phyloP scores from a whole-genome alignment of 1,140 invertebrate genomes.

The Bombus polaris region DNA sequence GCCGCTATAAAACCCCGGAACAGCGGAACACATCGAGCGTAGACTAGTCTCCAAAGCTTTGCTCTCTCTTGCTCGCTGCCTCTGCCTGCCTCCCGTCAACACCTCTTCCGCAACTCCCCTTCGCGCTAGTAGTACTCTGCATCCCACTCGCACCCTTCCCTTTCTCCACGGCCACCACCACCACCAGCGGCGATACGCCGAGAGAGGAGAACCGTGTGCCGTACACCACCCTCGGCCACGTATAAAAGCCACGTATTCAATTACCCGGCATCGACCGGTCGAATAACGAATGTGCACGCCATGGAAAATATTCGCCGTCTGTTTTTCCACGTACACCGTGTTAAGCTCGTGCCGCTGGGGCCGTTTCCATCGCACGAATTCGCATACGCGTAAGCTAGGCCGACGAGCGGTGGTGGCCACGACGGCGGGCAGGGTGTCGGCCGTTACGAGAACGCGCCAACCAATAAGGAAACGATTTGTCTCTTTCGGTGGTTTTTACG shows the following conservation, averaged over 20 bases:
- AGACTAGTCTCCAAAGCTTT: not conserved
- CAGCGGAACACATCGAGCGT: slow-evolving; percentile 65
- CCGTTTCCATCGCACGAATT: slow-evolving; percentile 18
- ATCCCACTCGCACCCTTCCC: slow-evolving; percentile 19
- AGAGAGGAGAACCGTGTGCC: slow-evolving; percentile 43
- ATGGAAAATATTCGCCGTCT: slow-evolving; percentile 69
- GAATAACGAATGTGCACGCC: slow-evolving; percentile 73
- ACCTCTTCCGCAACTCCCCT: not conserved
- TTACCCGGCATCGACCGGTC: slow-evolving; percentile 72
- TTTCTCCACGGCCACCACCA: slow-evolving; percentile 20
- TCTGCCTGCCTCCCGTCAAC: not conserved
- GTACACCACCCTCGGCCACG: slow-evolving; percentile 59
- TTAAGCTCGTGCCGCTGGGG: slow-evolving; percentile 12
- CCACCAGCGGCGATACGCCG: not conserved
- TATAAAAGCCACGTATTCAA: slow-evolving; percentile 76
- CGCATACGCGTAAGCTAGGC: not conserved
- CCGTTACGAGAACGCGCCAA: not conserved
- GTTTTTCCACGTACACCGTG: slow-evolving; percentile 49
- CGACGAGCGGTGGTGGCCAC: not conserved
- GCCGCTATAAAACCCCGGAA: slow-evolving; percentile 70
- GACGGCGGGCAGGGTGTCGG: not conserved
- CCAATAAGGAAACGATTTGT: not conserved
- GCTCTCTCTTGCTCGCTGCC: not conserved
- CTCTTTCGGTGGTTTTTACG: not conserved
- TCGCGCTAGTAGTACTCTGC: not conserved